Base-by-base conservation (phyloP, 2,888 invertebrate species). In the Drosophila vallismaia region DNA sequence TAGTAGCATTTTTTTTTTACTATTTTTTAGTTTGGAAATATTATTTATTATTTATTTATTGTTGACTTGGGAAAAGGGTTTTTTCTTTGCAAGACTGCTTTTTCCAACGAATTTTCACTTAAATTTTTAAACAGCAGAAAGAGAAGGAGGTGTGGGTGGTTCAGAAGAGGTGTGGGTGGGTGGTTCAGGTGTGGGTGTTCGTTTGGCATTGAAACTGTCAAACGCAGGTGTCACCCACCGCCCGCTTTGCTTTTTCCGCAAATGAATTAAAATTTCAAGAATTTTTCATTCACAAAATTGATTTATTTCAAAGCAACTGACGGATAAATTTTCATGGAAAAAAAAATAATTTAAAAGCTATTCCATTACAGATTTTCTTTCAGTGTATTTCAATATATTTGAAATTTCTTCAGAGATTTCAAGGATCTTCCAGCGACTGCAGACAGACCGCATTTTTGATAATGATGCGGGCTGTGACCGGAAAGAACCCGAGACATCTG, bases 211-310 rank as follows among this genome's bases (percentile, higher is more conserved):
- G 59, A 46, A 56, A 45, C 59, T 56, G 56, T 56, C 56, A 57
- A 29, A 46, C 57, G 59, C 59, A 55, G 59, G 60, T 50, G 49
- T 62, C n/a, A n/a, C n/a, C n/a, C n/a, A n/a, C n/a, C n/a, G n/a
- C 4, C 28, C 28, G 24, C 36, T 12, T 9, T 12, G 2, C 12
- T 29, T 29, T 4, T 46, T 29, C 24, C 29, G 26, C 28, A 60
- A 62, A 44, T 50, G 49, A 62, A 38, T 63, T 63, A 24, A 63
- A 63, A 60, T 62, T 59, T 26, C 19, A 44, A 33, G 33, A 36
- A 19, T 19, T 19, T 19, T 19, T 19, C 19, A 19, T 19, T 19
- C 19, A 19, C 19, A 19, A 19, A 19, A 29, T 48, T 4, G 26
- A 58, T 19, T 49, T 19, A 31, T 14, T 14, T 10, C 19, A 19